Evolutionary conservation across 2,113 vertebrate genomes (phyloP).

Genomic region (Aviceda subcristata): DNA sequence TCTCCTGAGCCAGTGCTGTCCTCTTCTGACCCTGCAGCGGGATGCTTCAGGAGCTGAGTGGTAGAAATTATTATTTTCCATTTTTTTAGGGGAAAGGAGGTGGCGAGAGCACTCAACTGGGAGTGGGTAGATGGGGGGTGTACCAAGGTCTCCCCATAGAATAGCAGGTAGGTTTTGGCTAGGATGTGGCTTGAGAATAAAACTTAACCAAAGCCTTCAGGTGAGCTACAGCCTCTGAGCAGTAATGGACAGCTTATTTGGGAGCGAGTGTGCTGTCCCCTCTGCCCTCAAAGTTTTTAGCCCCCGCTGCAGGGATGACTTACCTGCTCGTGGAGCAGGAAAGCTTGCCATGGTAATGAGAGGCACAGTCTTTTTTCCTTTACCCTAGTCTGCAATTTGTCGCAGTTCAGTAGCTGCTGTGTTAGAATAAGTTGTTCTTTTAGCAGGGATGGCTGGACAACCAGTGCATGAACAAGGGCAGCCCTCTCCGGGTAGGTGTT

Average conservation of each 20-base stretch:
- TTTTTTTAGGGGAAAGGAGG: not conserved
- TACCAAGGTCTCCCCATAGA: accelerated
- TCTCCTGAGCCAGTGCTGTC: not conserved
- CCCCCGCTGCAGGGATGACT: not conserved
- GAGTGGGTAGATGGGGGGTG: not conserved
- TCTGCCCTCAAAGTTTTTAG: not conserved
- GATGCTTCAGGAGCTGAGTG: not conserved
- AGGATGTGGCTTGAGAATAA: not conserved
- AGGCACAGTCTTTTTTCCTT: not conserved
- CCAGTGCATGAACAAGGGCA: not conserved
- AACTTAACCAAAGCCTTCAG: not conserved
- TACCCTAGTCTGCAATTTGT: not conserved
- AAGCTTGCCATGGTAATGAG: not conserved
- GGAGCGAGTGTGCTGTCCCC: not conserved
- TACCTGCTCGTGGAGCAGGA: not conserved
- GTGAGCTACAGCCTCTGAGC: not conserved
- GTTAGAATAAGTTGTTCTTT: not conserved
- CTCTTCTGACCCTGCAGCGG: not conserved
- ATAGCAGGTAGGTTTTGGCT: not conserved
- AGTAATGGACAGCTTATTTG: not conserved
- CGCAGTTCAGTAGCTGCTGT: conserved; percentile 5
- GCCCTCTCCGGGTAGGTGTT: not conserved
- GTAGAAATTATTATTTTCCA: not conserved
- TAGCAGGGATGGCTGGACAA: not conserved
- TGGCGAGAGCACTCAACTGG: not conserved